Conservation (phyloP, 2,888 invertebrate species). For the Gnatocerus cornutus region DNA sequence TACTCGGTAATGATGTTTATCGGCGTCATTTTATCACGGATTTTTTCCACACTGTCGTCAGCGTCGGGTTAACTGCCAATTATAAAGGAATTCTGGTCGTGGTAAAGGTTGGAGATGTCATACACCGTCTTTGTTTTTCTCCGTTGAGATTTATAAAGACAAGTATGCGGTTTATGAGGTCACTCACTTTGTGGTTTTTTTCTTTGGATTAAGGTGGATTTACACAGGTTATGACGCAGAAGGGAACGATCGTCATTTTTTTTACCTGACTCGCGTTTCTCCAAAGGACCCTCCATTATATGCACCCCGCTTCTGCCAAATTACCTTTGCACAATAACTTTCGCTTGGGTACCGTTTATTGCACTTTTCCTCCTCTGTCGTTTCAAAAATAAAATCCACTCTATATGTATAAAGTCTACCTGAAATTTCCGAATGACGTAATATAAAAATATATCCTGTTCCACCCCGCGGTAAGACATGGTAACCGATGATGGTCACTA, state of each 20-base stretch:
- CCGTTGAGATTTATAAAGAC: slow-evolving; percentile 44
- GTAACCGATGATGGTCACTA: slow-evolving; percentile 57
- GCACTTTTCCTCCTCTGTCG: background rate
- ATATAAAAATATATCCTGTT: slow-evolving; percentile 17
- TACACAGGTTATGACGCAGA: slow-evolving; percentile 1
- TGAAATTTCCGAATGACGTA: slow-evolving; percentile 14
- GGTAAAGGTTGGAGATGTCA: slow-evolving; percentile 50
- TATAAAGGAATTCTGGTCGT: slow-evolving; percentile 52
- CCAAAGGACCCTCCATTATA: background rate
- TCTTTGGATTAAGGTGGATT: slow-evolving; percentile 20
- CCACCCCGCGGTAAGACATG: slow-evolving; percentile 49
- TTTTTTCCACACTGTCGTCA: slow-evolving; percentile 21
- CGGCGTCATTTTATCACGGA: slow-evolving; percentile 26
- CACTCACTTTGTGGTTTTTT: slow-evolving; percentile 21
- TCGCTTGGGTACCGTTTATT: background rate
- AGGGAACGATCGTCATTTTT: too few species aligned
- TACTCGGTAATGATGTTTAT: slow-evolving; percentile 19
- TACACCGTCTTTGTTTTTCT: slow-evolving; percentile 48
- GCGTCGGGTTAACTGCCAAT: slow-evolving; percentile 47
- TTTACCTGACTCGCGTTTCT: too few species aligned
- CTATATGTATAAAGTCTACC: slow-evolving; percentile 27
- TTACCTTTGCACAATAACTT: background rate
- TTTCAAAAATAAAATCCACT: slow-evolving; percentile 15
- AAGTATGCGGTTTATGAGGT: slow-evolving; percentile 31
- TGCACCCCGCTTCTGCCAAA: background rate